Conservation (phyloP, 1,140 invertebrate genomes). For the Zaprionus ornatus region DNA sequence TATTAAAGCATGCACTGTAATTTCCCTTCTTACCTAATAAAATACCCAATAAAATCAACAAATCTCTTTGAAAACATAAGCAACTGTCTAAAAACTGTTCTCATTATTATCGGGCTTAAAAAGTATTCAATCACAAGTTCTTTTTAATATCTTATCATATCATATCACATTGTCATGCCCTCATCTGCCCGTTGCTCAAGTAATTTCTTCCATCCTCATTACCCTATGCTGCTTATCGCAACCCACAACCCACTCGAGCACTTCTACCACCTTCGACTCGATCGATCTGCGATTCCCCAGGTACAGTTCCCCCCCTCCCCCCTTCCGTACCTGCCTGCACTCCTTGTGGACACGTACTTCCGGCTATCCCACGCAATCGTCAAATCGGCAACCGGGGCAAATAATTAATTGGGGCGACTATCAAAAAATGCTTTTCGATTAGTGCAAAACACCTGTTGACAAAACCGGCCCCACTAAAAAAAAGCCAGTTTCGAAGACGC, state of each 20-base stretch:
- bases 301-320: background rate
- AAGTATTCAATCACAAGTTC: too few relatives aligned
- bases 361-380: constrained; percentile 42
- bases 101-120: too few relatives aligned
- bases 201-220: background rate
- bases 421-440: constrained; percentile 65
- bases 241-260: background rate
- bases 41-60: too few relatives aligned
- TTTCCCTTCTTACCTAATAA: too few relatives aligned
- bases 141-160: too few relatives aligned
- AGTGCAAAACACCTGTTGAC: constrained; percentile 81
- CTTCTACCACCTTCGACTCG: background rate
- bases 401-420: constrained; percentile 75
- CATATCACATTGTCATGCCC: too few relatives aligned
- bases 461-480: constrained; percentile 58
- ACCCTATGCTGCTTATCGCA: background rate
- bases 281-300: background rate
- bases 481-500: constrained; percentile 73
- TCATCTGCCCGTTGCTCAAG: too few relatives aligned
- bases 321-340: too few relatives aligned
- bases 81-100: too few relatives aligned
- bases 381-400: constrained; percentile 42
- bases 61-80: too few relatives aligned
- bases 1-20: too few relatives aligned
- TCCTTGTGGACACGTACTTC: constrained; percentile 13